Evolutionary conservation across 1,140 invertebrate genomes (phyloP), one percentile per base, ranked within the genome.

Genomic region (Pomphorhynchus laevis): DNA sequence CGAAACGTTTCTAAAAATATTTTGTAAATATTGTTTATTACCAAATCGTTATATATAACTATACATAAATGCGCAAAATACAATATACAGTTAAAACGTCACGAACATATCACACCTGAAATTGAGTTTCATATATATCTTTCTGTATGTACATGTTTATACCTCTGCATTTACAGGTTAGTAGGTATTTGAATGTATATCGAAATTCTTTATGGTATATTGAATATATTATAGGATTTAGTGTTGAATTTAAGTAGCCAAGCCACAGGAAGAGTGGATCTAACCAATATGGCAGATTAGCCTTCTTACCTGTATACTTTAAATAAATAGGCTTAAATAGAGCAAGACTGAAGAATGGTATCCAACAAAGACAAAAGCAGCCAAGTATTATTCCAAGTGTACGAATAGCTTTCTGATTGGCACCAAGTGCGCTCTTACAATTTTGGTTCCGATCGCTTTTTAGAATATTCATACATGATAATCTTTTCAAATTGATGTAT

Each of bases 401-500:
- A 6, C 74, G 74, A 41, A 74, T 79, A 5, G 77, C 76, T 53
- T 86, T 82, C 29, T 43, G 41, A 29, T 29, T 29, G n/a, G n/a
- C n/a, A 14, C 25, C 5, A 14, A 27, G 25, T 27, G 25, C 25
- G 25, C 8, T n/a, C n/a, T n/a, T n/a, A n/a, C n/a, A n/a, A n/a
- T n/a, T n/a, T n/a, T n/a, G n/a, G n/a, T n/a, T n/a, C n/a, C n/a
- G n/a, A n/a, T n/a, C n/a, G n/a, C n/a, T n/a, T n/a, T n/a, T n/a
- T n/a, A n/a, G n/a, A n/a, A n/a, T n/a, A n/a, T n/a, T n/a, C n/a
- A n/a, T n/a, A n/a, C n/a, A n/a, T n/a, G n/a, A n/a, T n/a, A n/a
- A n/a, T n/a, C n/a, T n/a, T n/a, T n/a, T n/a, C n/a, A n/a, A n/a
- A n/a, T n/a, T n/a, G n/a, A n/a, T n/a, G n/a, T n/a, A n/a, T n/a